A percentile compares a stretch with the other conserved stretches of the same genome.
Evolutionary conservation across 2,797 vertebrate species (phyloP).

Genomic region (Acrocephalus scirpaceus): DNA sequence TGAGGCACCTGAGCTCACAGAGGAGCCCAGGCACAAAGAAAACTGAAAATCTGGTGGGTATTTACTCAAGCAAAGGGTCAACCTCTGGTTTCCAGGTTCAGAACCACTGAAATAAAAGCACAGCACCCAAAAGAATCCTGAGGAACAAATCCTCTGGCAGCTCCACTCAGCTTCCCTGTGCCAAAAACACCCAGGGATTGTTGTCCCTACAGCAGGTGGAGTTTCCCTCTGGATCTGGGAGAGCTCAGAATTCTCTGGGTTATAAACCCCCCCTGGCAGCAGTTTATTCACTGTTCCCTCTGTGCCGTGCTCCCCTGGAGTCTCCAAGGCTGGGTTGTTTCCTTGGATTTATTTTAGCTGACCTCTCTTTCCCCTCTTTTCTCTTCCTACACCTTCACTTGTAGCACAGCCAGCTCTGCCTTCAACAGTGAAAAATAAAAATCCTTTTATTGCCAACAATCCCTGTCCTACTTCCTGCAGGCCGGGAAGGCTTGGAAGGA

Average conservation of each 20-base stretch:
- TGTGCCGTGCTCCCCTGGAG: background rate
- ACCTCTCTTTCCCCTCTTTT: background rate
- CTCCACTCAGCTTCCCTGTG: background rate
- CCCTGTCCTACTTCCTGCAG: background rate
- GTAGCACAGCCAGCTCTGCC: background rate
- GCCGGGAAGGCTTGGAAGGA: background rate
- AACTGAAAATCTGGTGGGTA: background rate
- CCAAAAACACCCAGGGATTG: background rate
- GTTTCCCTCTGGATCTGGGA: background rate
- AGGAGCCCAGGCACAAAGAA: background rate
- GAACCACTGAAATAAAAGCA: background rate
- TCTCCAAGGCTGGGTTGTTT: background rate
- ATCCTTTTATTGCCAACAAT: background rate
- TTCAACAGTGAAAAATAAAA: too few relatives aligned
- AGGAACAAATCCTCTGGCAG: background rate
- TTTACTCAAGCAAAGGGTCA: background rate
- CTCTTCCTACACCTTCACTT: background rate
- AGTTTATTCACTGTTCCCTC: background rate
- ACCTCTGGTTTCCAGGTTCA: background rate
- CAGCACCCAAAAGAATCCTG: background rate
- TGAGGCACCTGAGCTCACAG: background rate
- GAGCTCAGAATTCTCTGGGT: background rate
- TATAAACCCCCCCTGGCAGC: fast-evolving
- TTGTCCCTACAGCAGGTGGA: background rate
- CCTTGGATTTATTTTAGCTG: background rate